These are phyloP conservation scores for Lepus americanus DNA, from an alignment of 2,113 vertebrate genomes.

Conservation along the genomic window DNA sequence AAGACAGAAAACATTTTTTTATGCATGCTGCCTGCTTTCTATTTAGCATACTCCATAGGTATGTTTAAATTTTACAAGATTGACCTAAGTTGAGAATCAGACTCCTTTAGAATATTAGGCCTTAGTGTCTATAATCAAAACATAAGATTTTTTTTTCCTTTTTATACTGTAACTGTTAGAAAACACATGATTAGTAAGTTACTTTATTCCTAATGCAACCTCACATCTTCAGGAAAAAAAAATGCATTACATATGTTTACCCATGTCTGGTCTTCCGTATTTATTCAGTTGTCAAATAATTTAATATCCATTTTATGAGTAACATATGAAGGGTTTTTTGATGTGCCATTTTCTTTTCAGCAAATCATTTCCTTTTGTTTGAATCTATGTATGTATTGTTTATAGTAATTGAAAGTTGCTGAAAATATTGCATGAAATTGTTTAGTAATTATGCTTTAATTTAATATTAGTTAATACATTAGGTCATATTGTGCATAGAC, in stretches of 20 bases:
- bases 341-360: not conserved
- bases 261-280: not conserved
- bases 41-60: not conserved
- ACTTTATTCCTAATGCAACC: not conserved
- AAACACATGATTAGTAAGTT: not conserved
- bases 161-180: not conserved
- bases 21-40: not conserved
- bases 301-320: not conserved
- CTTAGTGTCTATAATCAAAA: not conserved
- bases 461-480: not conserved
- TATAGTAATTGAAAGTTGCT: constrained; percentile 26
- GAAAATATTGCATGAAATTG: not conserved
- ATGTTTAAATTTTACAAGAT: constrained; percentile 29
- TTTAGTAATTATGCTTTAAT: not conserved
- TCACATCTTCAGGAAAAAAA: constrained; percentile 3
- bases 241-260: not conserved
- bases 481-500: not conserved
- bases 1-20: not conserved
- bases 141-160: not conserved
- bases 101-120: constrained; percentile 11
- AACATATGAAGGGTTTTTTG: not conserved
- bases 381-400: constrained; percentile 3
- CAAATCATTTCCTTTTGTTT: not conserved
- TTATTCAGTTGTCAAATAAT: not conserved
- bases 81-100: not conserved